phyloP scores from a whole-genome alignment of 2,113 vertebrate genomes.

The Caretta caretta region DNA sequence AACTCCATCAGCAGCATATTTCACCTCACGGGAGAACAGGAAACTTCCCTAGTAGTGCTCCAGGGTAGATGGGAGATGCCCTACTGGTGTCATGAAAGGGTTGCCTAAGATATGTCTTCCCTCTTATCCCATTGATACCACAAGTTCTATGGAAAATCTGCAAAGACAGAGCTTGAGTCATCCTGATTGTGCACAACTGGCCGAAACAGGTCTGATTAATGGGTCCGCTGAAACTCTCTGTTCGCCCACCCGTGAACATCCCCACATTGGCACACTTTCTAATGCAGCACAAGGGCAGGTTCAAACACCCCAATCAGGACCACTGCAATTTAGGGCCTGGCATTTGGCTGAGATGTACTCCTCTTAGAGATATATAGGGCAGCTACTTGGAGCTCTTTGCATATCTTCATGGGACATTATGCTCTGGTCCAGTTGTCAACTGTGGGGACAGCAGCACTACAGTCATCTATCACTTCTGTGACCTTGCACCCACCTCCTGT shows the following conservation, averaged over 20 bases:
- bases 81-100: not conserved
- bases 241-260: not conserved
- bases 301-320: not conserved
- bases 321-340: not conserved
- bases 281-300: not conserved
- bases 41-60: not conserved
- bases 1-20: not conserved
- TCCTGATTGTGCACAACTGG: not conserved
- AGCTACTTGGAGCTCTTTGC: not conserved
- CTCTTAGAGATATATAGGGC: not conserved
- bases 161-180: not conserved
- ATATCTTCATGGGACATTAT: not conserved
- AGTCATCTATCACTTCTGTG: not conserved
- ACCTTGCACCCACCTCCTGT: not conserved
- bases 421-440: not conserved
- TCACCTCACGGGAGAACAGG: not conserved
- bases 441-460: not conserved
- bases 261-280: not conserved
- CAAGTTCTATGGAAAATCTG: not conserved
- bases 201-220: not conserved
- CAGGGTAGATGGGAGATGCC: not conserved
- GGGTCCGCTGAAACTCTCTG: not conserved
- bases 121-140: not conserved
- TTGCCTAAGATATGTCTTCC: not conserved
- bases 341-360: not conserved